Conservation (phyloP, 2,888 invertebrate genomes). For the Drosophila austrosaltans region DNA sequence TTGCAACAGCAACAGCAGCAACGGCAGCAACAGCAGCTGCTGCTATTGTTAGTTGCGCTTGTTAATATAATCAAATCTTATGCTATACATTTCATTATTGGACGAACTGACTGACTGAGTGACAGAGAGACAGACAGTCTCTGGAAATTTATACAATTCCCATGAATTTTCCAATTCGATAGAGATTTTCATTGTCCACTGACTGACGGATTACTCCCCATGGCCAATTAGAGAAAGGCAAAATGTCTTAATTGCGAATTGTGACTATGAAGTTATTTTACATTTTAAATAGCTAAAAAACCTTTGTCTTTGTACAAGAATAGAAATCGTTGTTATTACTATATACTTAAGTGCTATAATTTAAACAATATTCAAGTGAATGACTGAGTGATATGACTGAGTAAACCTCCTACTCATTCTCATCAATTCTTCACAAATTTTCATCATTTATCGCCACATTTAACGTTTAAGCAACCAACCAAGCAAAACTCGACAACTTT, state of each 20-base stretch:
- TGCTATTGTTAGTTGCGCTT: constrained; percentile 29
- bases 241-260: neutral
- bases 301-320: neutral
- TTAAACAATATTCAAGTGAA: neutral
- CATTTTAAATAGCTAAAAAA: neutral
- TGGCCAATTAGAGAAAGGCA: constrained; percentile 21
- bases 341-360: neutral
- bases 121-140: neutral
- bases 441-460: neutral
- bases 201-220: neutral
- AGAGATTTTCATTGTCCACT: constrained; percentile 19
- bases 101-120: neutral
- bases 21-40: constrained; percentile 13
- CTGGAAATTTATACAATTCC: neutral
- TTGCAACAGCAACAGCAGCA: constrained; percentile 11
- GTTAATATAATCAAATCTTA: constrained; percentile 28
- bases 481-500: neutral
- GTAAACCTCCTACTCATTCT: neutral
- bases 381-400: too few relatives aligned
- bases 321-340: neutral
- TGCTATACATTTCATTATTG: constrained; percentile 25
- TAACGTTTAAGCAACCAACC: neutral
- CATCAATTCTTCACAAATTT: neutral
- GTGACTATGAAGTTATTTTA: neutral
- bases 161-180: constrained; percentile 11